Percentiles rank a stretch among this genome's conserved stretches.
Conservation (phyloP, 2,888 invertebrate genomes). For the Macropis europaea region DNA sequence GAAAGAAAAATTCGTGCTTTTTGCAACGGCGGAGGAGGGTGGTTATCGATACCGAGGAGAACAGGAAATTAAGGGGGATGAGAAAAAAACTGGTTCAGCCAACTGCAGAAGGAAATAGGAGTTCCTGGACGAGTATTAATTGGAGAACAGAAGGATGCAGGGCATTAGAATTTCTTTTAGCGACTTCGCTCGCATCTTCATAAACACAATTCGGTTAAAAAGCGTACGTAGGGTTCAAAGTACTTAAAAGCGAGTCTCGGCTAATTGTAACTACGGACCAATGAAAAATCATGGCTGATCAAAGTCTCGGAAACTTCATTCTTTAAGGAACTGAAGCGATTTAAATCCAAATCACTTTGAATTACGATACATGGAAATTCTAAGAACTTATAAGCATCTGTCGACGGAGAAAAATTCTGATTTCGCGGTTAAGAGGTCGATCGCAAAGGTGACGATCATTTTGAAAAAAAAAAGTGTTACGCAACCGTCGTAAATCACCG, state of each 20-base stretch:
- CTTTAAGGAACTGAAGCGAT: too few species aligned
- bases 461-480: constrained; percentile 1
- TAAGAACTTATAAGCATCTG: too few species aligned
- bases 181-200: too few species aligned
- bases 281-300: too few species aligned
- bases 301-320: too few species aligned
- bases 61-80: constrained; percentile 32
- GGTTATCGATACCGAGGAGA: not conserved
- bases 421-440: not conserved
- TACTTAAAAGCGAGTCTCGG: too few species aligned
- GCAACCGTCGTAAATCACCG: constrained; percentile 36
- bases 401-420: not conserved
- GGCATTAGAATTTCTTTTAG: constrained; percentile 1
- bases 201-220: too few species aligned
- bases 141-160: not conserved
- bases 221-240: too few species aligned
- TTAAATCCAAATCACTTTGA: not conserved
- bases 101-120: constrained; percentile 8
- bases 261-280: too few species aligned
- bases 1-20: not conserved
- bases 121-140: constrained; percentile 20
- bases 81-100: constrained; percentile 13
- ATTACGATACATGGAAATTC: too few species aligned
- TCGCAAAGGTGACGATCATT: not conserved
- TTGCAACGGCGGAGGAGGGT: constrained; percentile 13